Percentiles rank a stretch among this genome's conserved stretches.
Evolutionary conservation across 2,797 vertebrate species (phyloP).

Genomic region (Hyperoplus immaculatus): DNA sequence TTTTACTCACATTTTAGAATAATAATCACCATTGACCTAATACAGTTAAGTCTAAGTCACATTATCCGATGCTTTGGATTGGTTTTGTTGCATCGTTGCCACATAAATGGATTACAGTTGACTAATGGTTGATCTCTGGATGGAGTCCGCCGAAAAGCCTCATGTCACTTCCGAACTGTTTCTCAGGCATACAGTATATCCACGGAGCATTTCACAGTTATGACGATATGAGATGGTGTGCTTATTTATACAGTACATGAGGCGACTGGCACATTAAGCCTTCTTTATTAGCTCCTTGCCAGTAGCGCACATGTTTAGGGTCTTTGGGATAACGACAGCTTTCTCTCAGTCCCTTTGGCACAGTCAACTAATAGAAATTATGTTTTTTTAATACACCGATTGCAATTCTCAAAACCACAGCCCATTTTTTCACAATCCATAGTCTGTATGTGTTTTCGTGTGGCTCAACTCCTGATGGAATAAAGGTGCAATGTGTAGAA

Average conservation of each 20-base stretch:
- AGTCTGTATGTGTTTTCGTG: no score
- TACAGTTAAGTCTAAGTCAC: slow-evolving; percentile 45
- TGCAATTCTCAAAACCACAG: no score
- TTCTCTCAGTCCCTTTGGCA: background rate
- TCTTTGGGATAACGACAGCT: slow-evolving; percentile 7
- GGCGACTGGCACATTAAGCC: slow-evolving; percentile 11
- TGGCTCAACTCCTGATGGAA: no score
- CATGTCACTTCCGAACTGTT: slow-evolving; percentile 61
- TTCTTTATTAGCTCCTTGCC: slow-evolving; percentile 46
- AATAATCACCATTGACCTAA: slow-evolving; percentile 49
- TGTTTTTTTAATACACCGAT: background rate
- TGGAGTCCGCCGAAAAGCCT: slow-evolving; percentile 56
- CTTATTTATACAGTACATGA: slow-evolving; percentile 57
- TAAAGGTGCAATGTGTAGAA: no score
- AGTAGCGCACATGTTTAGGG: slow-evolving; percentile 1
- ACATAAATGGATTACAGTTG: slow-evolving; percentile 68
- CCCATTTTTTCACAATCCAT: no score
- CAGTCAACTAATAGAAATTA: background rate
- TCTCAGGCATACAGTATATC: slow-evolving; percentile 30
- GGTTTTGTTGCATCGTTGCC: slow-evolving; percentile 38
- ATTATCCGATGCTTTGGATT: slow-evolving; percentile 68
- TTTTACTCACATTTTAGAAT: slow-evolving; percentile 42
- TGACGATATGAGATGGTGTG: slow-evolving; percentile 40
- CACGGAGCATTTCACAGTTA: slow-evolving; percentile 29
- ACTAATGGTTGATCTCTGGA: slow-evolving; percentile 69